These are phyloP conservation scores for Oriolus oriolus DNA, from an alignment of 2,113 vertebrate genomes.

Conservation along the genomic window DNA sequence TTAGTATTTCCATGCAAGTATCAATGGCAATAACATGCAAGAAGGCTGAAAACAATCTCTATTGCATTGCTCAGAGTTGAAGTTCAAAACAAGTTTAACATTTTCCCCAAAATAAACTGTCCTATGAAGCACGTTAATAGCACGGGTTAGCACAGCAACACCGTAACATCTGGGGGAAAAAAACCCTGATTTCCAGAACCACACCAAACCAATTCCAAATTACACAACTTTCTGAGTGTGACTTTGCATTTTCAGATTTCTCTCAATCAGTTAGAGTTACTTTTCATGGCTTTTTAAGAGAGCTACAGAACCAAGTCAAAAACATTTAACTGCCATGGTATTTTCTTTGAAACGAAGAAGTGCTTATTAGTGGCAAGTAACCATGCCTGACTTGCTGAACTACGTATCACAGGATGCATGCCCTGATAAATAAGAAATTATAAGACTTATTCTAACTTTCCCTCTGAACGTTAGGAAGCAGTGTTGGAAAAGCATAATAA, in stretches of 20 bases:
- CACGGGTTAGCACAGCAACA: constrained; percentile 29
- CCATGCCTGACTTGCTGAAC: background rate
- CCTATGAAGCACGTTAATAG: background rate
- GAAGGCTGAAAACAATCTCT: constrained; percentile 48
- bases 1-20: constrained; percentile 83
- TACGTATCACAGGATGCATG: background rate
- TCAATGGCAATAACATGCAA: constrained; percentile 70
- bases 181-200: background rate
- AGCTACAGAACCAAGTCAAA: background rate
- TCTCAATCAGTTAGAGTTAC: background rate
- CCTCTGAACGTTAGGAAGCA: background rate
- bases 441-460: background rate
- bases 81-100: constrained; percentile 22
- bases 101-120: background rate
- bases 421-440: background rate
- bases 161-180: background rate
- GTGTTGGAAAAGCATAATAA: background rate
- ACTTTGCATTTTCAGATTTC: background rate
- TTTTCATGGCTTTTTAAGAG: background rate
- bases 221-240: background rate
- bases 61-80: constrained; percentile 12
- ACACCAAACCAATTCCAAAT: constrained; percentile 24
- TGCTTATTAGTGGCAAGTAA: background rate
- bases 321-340: background rate
- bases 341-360: background rate